These are phyloP conservation scores for Fissipunctia ypsillon DNA, from an alignment of 2,888 invertebrate genomes.

Conservation along the genomic window DNA sequence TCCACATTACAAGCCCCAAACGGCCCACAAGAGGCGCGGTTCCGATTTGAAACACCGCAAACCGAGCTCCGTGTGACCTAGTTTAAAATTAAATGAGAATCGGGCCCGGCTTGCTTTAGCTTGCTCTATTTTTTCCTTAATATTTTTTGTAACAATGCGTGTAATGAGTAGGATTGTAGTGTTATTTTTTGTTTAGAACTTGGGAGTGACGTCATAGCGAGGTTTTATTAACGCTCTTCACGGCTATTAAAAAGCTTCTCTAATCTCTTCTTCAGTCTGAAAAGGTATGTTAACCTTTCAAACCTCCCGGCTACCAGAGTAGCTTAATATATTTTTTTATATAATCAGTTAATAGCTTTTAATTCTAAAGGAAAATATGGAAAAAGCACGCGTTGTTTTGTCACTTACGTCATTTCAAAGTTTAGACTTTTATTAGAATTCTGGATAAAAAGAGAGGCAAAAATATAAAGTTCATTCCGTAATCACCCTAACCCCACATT, in stretches of 20 bases:
- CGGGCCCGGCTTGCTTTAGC: slow-evolving; percentile 12
- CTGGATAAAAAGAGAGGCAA: not conserved
- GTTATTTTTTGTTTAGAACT: not conserved
- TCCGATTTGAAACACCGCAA: slow-evolving; percentile 57
- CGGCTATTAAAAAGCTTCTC: not conserved
- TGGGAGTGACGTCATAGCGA: not conserved
- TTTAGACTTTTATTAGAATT: not conserved
- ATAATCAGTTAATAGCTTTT: not conserved
- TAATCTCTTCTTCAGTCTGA: not conserved
- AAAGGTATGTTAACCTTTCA: not conserved
- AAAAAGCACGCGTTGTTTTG: not conserved
- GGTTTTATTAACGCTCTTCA: not conserved
- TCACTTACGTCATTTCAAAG: not conserved
- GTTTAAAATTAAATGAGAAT: slow-evolving; percentile 63
- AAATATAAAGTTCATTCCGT: slow-evolving; percentile 3
- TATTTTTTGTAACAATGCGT: slow-evolving; percentile 5
- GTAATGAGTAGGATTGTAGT: not conserved
- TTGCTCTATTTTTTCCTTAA: slow-evolving; percentile 8
- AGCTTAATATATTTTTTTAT: too few species aligned
- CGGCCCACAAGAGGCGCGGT: slow-evolving; percentile 40
- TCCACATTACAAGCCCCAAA: slow-evolving; percentile 46
- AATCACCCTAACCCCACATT: not conserved
- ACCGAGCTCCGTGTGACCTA: slow-evolving; percentile 59
- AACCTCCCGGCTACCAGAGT: too few species aligned
- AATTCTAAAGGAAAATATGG: not conserved